Base-by-base conservation (phyloP, 2,888 invertebrate genomes). In the Dasysyrphus tricinctus region DNA sequence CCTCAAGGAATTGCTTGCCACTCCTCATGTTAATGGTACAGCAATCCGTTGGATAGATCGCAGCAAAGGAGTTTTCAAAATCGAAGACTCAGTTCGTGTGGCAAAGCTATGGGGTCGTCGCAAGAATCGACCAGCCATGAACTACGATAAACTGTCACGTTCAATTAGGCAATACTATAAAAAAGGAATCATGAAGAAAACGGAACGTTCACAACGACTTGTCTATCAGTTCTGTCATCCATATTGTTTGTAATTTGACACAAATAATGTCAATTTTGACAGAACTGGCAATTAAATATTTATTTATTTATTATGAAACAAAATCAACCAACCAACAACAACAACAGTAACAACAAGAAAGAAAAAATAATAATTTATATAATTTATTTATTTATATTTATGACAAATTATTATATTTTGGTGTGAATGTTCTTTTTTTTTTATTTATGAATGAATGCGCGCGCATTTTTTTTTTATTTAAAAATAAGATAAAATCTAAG, bases 111-210 rank as follows among this genome's bases (percentile, higher is more conserved):
- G 99, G 99, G 99, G 99, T 85, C 96, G 97, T 90, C 95, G 99
- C 88, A 99, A 99, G 93, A 99, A 99, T 94, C 95, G 99, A 11
- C 98, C 99, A 0, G 98, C 98, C 37, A 99, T 99, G 99, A 99
- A 99, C 94, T 99, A 99, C 93, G 99, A 99, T 94, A 99, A 99
- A 93, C 94, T 99, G 65, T 98, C 98, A 88, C 95, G 99, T 77
- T 99, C 98, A 89, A 98, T 99, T 91, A 94, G 99, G 70, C 99
- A 99, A 93, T 99, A 99, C 94, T 99, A 99, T 95, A 99, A 99
- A 93, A 99, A 99, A 93, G 98, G 98, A 77, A 99, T 99, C 92
- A 98, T 99, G 97, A 98, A 98, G 95, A 99, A 99, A 93, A 99
- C 99, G 0, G 98, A 98, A 92, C 94, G 99, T 88, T 98, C 98